Evolutionary conservation across 53 echinoderm and acorn worm species (phyloP).

Genomic region (Apostichopus leukothele): DNA sequence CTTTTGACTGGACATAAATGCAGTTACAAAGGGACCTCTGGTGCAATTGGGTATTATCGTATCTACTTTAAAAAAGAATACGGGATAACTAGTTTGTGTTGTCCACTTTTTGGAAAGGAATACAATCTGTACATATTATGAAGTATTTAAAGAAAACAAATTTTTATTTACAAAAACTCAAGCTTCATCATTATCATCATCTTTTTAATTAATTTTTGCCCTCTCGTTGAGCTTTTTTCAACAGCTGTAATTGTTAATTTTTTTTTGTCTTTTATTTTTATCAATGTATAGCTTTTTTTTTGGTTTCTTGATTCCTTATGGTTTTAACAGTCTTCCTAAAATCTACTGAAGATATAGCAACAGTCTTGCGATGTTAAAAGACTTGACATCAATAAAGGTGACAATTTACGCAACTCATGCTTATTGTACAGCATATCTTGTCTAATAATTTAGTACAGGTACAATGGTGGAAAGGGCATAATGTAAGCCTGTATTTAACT

Average conservation of each 20-base stretch:
- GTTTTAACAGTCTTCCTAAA: conserved; percentile 21
- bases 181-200: neutral
- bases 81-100: neutral
- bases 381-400: neutral
- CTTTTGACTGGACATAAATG: neutral
- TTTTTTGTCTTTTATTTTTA: neutral
- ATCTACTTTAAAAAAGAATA: neutral
- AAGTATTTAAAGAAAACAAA: conserved; percentile 1
- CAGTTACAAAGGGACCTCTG: conserved; percentile 23
- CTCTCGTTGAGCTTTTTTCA: neutral
- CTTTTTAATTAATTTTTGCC: neutral
- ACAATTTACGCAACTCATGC: neutral
- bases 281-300: conserved; percentile 17
- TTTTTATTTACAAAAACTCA: conserved; percentile 14
- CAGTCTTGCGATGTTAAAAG: neutral
- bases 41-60: conserved; percentile 33
- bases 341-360: conserved; percentile 19
- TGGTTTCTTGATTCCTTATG: neutral
- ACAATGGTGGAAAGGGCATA: conserved; percentile 2
- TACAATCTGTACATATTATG: conserved; percentile 19
- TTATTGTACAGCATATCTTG: conserved; percentile 3
- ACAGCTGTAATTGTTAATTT: neutral
- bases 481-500: conserved; percentile 18
- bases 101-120: neutral
- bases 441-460: conserved; percentile 4